phyloP scores from a whole-genome alignment of 2,113 vertebrate species.

The Cephalopterus ornatus region DNA sequence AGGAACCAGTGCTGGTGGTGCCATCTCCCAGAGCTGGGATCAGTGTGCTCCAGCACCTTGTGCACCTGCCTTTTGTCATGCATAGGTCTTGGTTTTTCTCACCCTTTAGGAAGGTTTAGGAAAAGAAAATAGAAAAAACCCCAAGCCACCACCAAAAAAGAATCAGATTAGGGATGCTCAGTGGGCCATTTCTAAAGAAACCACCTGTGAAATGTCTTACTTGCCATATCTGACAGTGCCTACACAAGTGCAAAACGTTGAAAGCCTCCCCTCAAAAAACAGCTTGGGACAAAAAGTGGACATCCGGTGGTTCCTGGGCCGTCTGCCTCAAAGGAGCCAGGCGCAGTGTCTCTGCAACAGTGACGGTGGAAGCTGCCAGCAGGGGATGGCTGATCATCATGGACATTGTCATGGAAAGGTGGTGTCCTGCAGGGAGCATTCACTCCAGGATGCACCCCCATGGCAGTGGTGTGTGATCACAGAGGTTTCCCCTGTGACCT shows the following conservation, averaged over 20 bases:
- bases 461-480: neutral
- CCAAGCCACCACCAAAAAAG: neutral
- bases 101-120: neutral
- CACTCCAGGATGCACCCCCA: fast-evolving
- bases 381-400: neutral
- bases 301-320: neutral
- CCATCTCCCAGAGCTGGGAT: neutral
- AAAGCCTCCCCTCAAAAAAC: neutral
- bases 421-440: neutral
- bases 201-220: neutral
- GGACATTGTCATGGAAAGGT: neutral
- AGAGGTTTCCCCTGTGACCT: neutral
- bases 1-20: neutral
- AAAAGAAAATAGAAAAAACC: neutral
- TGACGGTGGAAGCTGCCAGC: neutral
- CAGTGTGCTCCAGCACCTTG: neutral
- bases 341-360: neutral
- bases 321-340: neutral
- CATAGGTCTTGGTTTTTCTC: neutral
- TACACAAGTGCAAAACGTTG: neutral
- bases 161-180: neutral
- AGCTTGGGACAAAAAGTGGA: neutral
- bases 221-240: neutral
- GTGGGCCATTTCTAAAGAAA: neutral
- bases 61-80: neutral